phyloP scores from a whole-genome alignment of 2,888 invertebrate species.

The Tachina grossa region DNA sequence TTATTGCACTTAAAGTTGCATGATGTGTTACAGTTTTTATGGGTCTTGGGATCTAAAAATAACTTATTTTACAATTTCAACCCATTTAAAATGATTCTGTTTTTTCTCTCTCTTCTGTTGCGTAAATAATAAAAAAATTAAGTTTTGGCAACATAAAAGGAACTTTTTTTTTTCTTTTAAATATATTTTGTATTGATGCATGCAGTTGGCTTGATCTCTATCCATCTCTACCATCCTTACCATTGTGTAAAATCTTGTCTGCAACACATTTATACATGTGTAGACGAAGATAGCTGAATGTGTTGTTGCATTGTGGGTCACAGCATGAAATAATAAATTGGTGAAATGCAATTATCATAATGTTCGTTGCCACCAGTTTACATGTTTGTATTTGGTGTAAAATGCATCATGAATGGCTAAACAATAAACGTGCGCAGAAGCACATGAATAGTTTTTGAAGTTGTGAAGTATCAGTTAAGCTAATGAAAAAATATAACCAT shows the following conservation, averaged over 20 bases:
- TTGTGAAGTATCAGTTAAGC: too few relatives aligned
- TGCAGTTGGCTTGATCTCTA: slow-evolving; percentile 28
- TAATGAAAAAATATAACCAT: too few relatives aligned
- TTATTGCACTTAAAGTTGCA: slow-evolving; percentile 14
- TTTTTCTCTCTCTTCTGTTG: neutral
- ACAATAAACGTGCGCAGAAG: neutral
- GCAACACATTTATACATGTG: neutral
- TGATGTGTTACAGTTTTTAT: slow-evolving; percentile 57
- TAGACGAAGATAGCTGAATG: slow-evolving; percentile 11
- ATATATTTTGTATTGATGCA: too few relatives aligned
- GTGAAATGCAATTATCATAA: slow-evolving; percentile 74
- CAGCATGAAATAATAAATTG: slow-evolving; percentile 74
- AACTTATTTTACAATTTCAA: slow-evolving; percentile 58
- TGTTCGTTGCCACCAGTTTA: slow-evolving; percentile 63
- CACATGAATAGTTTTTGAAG: neutral
- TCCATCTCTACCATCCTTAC: slow-evolving; percentile 1
- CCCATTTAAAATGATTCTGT: slow-evolving; percentile 41
- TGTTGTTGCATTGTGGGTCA: slow-evolving; percentile 58
- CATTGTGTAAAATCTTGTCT: slow-evolving; percentile 18
- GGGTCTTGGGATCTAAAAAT: slow-evolving; percentile 52
- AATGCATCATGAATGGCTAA: too few relatives aligned
- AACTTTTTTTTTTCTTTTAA: slow-evolving; percentile 17
- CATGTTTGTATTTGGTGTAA: neutral
- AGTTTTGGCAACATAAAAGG: slow-evolving; percentile 44
- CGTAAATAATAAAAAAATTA: slow-evolving; percentile 33